These are phyloP conservation scores for Nymphalis c-album DNA, from an alignment of 2,888 invertebrate species.

Conservation along the genomic window DNA sequence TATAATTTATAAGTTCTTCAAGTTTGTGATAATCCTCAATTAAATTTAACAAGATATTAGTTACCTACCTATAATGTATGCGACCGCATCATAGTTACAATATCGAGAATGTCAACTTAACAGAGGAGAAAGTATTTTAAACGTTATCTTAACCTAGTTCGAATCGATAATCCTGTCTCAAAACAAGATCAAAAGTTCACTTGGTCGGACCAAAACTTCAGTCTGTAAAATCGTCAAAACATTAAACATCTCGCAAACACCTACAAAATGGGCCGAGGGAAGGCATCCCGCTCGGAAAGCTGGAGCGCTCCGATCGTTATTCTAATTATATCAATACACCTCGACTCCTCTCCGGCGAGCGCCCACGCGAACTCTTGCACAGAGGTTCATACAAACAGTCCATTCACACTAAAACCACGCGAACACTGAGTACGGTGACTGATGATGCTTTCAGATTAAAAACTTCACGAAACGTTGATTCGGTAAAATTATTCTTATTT, in stretches of 20 bases:
- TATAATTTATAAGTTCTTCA: conserved; percentile 78
- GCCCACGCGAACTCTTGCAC: conserved; percentile 27
- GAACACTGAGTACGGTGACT: conserved; percentile 54
- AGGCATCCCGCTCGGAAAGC: conserved; percentile 11
- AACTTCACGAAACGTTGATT: conserved; percentile 24
- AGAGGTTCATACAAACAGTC: conserved; percentile 50
- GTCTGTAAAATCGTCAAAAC: conserved; percentile 78
- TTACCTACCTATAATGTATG: conserved; percentile 76
- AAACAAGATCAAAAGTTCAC: conserved; percentile 79
- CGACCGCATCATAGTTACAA: conserved; percentile 60
- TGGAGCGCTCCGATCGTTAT: conserved; percentile 10
- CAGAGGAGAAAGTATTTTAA: conserved; percentile 66
- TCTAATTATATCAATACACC: not conserved
- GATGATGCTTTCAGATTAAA: conserved; percentile 48
- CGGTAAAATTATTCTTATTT: conserved; percentile 34
- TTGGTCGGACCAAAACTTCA: conserved; percentile 82
- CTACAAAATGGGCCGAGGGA: conserved; percentile 28
- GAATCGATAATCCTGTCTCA: conserved; percentile 73
- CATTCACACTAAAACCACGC: conserved; percentile 50
- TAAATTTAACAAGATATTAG: conserved; percentile 79
- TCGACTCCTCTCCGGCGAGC: conserved; percentile 12
- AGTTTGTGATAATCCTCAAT: conserved; percentile 76
- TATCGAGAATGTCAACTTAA: conserved; percentile 62
- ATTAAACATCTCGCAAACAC: conserved; percentile 53
- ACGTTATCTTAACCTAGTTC: conserved; percentile 69